Conservation (phyloP, 2,888 invertebrate species). For the Trisateles emortualis region DNA sequence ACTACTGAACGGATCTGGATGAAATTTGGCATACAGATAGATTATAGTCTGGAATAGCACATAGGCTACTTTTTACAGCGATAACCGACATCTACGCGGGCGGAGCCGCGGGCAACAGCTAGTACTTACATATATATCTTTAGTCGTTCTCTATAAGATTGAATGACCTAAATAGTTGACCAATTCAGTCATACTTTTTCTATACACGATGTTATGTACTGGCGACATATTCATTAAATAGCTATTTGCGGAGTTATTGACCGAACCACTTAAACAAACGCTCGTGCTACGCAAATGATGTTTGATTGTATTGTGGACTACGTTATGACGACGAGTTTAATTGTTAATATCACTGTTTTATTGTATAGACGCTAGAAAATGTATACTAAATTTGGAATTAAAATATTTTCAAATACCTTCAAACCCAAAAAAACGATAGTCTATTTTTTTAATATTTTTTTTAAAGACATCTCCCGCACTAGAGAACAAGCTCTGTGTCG, state of each 20-base stretch:
- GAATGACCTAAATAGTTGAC: slow-evolving; percentile 67
- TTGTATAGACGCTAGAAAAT: not conserved
- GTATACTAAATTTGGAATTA: too few species aligned
- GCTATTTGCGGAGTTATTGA: slow-evolving; percentile 66
- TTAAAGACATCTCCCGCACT: too few species aligned
- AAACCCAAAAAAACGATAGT: too few species aligned
- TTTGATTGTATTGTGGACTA: slow-evolving; percentile 35
- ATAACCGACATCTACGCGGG: too few species aligned
- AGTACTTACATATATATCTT: not conserved
- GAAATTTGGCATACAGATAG: too few species aligned
- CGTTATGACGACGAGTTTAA: slow-evolving; percentile 20
- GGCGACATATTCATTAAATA: slow-evolving; percentile 58
- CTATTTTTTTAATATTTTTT: too few species aligned
- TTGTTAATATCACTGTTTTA: slow-evolving; percentile 36
- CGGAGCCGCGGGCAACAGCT: not conserved
- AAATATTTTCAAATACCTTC: too few species aligned
- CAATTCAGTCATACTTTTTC: slow-evolving; percentile 63
- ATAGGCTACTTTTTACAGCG: too few species aligned
- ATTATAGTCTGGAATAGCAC: too few species aligned
- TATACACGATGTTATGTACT: slow-evolving; percentile 48
- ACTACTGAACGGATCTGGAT: too few species aligned
- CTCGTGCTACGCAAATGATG: slow-evolving; percentile 36
- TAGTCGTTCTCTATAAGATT: slow-evolving; percentile 39
- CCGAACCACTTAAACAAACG: slow-evolving; percentile 54
- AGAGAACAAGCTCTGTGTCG: too few species aligned